Evolutionary conservation across 2,797 vertebrate species (phyloP).

Genomic region (Garrulus glandarius): DNA sequence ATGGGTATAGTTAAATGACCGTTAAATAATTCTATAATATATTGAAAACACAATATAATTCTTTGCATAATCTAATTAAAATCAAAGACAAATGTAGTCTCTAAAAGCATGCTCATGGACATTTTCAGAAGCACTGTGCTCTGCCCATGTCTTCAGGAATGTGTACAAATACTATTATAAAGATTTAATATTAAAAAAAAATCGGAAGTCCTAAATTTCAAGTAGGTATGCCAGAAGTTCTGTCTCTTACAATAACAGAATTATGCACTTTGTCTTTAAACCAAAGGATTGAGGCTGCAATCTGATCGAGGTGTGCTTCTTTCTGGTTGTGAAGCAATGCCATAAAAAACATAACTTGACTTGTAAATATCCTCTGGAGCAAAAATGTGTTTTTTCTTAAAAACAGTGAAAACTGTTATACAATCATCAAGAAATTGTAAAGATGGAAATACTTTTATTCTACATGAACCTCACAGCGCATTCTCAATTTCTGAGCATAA

Average conservation of each 20-base stretch:
- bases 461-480: neutral
- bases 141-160: neutral
- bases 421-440: neutral
- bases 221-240: neutral
- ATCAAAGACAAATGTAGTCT: neutral
- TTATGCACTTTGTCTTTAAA: neutral
- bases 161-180: neutral
- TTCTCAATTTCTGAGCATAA: neutral
- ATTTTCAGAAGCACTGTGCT: neutral
- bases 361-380: neutral
- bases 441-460: neutral
- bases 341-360: neutral
- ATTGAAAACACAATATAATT: neutral
- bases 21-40: neutral
- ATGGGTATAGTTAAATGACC: neutral
- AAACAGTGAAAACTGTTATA: neutral
- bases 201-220: neutral
- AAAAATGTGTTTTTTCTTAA: neutral
- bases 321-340: neutral
- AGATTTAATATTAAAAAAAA: neutral
- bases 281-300: neutral
- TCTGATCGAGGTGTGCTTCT: neutral
- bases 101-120: neutral
- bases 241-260: neutral
- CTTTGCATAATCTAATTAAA: neutral